Base-by-base conservation (phyloP, 2,888 invertebrate genomes). In the Zonitis immaculata region DNA sequence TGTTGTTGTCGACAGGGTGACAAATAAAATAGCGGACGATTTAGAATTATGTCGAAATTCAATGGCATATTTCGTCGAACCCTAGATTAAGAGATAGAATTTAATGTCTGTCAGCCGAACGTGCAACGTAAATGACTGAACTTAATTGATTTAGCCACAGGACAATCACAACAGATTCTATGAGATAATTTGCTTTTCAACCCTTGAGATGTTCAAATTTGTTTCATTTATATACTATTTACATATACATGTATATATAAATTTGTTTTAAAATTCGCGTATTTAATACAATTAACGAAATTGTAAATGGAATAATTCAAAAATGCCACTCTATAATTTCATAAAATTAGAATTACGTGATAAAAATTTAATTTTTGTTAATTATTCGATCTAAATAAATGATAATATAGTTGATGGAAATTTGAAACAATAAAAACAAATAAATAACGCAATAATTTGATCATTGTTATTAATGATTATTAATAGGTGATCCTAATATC, bases 141-240 rank as follows among this genome's bases (percentile, higher is more conserved):
- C 18, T 39, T 39, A 18, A 39, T 39, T 39, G 18, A 11, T 18
- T 39, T 39, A 18, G 9, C 39, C 39, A 39, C 39, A 39, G 39
- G 39, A 39, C 39, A 39, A 39, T 18, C 39, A 39, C 16, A 39
- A 39, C 39, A 39, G 39, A 39, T 39, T 39, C 39, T 39, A 39
- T 39, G 39, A 39, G 39, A 39, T 39, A 39, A 39, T 39, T 39
- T 39, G 18, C 39, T 39, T 39, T 39, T 18, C 39, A 39, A 39
- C 39, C 39, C 39, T 18, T 39, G 18, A 39, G 39, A 18, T 39
- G 39, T 39, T 39, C 39, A 39, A 39, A 39, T 39, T 39, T 39
- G 11, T 39, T 39, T 39, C 39, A 39, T 9, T 39, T 35, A 16
- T 35, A 35, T n/a, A n/a, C n/a, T n/a, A n/a, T n/a, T n/a, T n/a